Evolutionary conservation across 2,888 invertebrate genomes (phyloP).

Genomic region (Torymus auratus): DNA sequence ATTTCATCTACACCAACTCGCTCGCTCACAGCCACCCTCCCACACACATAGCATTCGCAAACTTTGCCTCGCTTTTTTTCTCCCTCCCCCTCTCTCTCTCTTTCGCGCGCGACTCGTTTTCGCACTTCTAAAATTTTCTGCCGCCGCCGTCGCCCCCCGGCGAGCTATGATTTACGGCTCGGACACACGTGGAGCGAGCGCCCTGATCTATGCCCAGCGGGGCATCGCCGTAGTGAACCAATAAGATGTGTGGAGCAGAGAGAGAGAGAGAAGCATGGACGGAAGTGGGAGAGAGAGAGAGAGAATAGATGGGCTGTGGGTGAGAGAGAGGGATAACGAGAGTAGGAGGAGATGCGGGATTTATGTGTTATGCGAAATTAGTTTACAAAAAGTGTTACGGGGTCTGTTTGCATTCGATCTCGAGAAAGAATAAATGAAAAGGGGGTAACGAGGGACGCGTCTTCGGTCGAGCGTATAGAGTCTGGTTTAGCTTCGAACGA

Average conservation of each 20-base stretch:
- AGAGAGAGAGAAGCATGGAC: background rate
- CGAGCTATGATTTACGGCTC: slow-evolving; percentile 49
- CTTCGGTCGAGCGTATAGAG: no score
- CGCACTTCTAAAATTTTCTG: slow-evolving; percentile 54
- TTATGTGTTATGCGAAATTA: slow-evolving; percentile 26
- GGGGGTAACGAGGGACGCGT: no score
- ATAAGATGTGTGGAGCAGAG: slow-evolving; percentile 34
- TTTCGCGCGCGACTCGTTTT: slow-evolving; percentile 46
- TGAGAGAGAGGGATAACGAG: slow-evolving; percentile 27
- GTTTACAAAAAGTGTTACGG: slow-evolving; percentile 4
- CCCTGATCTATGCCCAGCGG: slow-evolving; percentile 50
- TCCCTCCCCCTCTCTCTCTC: background rate
- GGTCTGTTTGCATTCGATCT: background rate
- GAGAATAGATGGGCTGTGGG: no score
- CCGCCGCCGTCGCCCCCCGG: background rate
- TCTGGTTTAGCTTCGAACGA: no score
- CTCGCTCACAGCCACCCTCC: background rate
- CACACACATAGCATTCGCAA: background rate
- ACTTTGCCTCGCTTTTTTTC: background rate
- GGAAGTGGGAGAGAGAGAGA: slow-evolving; percentile 28
- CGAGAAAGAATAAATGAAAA: slow-evolving; percentile 3
- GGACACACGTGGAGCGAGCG: slow-evolving; percentile 54
- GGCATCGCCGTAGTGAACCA: slow-evolving; percentile 35
- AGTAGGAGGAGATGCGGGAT: slow-evolving; percentile 14
- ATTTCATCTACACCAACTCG: background rate